phyloP scores from a whole-genome alignment of 2,113 vertebrate genomes.

The Cariama cristata region DNA sequence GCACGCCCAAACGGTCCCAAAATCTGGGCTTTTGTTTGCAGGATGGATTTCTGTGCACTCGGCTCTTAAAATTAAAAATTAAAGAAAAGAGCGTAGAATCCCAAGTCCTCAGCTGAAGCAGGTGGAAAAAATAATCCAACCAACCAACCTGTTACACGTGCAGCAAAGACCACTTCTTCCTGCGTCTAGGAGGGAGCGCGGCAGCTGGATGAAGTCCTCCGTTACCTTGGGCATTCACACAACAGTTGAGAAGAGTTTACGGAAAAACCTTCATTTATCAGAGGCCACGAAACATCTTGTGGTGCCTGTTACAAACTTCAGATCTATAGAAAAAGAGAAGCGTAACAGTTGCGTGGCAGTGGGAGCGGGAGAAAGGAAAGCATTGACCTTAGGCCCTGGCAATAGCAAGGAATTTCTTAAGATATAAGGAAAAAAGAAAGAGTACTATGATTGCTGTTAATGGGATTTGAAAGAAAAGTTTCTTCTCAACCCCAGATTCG shows the following conservation, averaged over 20 bases:
- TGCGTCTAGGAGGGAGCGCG: rapidly evolving
- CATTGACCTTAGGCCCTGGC: not conserved
- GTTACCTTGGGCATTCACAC: not conserved
- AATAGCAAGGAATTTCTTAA: not conserved
- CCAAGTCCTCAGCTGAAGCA: not conserved
- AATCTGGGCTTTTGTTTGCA: not conserved
- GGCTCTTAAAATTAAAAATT: not conserved
- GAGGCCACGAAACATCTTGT: not conserved
- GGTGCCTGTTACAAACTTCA: not conserved
- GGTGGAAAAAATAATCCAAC: no score
- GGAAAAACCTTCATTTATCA: not conserved
- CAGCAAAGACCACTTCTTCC: not conserved
- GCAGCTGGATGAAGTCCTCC: not conserved
- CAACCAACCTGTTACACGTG: not conserved
- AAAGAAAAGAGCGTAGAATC: not conserved
- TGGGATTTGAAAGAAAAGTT: not conserved
- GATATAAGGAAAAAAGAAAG: not conserved
- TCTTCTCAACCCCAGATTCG: not conserved
- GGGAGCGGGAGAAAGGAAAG: not conserved
- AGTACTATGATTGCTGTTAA: not conserved
- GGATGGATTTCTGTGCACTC: rapidly evolving
- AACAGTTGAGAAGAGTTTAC: not conserved
- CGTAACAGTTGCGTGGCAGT: not conserved
- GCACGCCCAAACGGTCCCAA: rapidly evolving
- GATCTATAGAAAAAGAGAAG: not conserved